Evolutionary conservation across 2,888 invertebrate species (phyloP).

Genomic region (Pandemis cinnamomeana): DNA sequence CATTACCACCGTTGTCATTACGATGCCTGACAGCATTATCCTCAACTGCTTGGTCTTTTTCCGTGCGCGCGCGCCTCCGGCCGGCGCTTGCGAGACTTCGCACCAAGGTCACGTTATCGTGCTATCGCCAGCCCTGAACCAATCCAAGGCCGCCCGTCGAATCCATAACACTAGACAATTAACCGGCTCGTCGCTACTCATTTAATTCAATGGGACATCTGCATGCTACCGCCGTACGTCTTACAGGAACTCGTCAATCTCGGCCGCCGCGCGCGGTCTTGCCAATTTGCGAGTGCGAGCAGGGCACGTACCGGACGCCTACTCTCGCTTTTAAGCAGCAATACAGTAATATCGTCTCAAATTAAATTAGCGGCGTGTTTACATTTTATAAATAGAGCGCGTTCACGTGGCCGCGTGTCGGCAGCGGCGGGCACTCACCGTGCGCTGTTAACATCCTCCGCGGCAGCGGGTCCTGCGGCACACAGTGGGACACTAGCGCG

Average conservation of each 20-base stretch:
- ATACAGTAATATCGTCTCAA: constrained; percentile 68
- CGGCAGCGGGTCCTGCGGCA: constrained; percentile 76
- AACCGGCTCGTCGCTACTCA: constrained; percentile 28
- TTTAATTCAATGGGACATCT: constrained; percentile 31
- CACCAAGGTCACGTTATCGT: constrained; percentile 83
- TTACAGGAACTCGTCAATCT: constrained; percentile 82
- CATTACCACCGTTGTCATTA: constrained; percentile 63
- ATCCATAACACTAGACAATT: constrained; percentile 54
- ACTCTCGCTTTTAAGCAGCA: constrained; percentile 70
- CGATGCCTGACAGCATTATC: constrained; percentile 64
- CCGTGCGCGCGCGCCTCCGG: constrained; percentile 75
- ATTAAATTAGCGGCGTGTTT: constrained; percentile 81
- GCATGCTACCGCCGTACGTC: constrained; percentile 53
- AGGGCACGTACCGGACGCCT: constrained; percentile 63
- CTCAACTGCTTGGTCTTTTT: constrained; percentile 79
- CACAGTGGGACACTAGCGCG: constrained; percentile 79
- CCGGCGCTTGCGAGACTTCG: constrained; percentile 76
- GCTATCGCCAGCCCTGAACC: constrained; percentile 79
- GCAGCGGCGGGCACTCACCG: constrained; percentile 76
- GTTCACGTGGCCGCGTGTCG: constrained; percentile 78
- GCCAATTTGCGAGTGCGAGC: constrained; percentile 71
- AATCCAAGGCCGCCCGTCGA: constrained; percentile 64
- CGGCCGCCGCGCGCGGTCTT: constrained; percentile 70
- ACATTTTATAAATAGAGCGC: constrained; percentile 81
- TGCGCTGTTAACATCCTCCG: constrained; percentile 84